Percentiles rank a stretch among this genome's conserved stretches.
These are phyloP conservation scores for Globodera rostochiensis DNA, from an alignment of 1,140 invertebrate genomes.

Conservation along the genomic window DNA sequence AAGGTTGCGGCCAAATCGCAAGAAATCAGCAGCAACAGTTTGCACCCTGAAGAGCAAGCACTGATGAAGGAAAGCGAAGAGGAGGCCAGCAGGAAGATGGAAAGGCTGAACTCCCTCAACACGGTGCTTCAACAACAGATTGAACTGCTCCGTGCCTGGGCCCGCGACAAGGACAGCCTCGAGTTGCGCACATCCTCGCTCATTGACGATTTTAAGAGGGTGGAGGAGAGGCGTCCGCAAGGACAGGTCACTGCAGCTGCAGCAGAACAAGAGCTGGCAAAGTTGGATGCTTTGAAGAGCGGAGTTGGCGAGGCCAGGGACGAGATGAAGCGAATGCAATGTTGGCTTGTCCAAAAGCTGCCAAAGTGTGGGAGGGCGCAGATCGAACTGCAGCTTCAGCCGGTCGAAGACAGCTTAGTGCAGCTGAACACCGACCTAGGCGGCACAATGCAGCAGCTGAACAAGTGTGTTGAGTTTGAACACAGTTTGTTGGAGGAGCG, in stretches of 20 bases:
- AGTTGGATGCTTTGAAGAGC: constrained; percentile 8
- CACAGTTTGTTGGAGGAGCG: constrained; percentile 8
- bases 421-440: constrained; percentile 9
- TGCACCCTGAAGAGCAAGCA: constrained; percentile 26
- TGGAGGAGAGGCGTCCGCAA: not conserved
- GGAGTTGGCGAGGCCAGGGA: constrained; percentile 9
- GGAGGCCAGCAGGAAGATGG: constrained; percentile 19
- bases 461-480: constrained; percentile 10
- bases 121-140: constrained; percentile 27
- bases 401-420: not conserved
- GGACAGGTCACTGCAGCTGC: not conserved
- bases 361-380: not conserved
- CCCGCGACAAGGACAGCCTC: constrained; percentile 10
- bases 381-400: constrained; percentile 6
- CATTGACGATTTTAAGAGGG: constrained; percentile 2
- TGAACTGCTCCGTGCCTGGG: constrained; percentile 20
- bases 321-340: not conserved
- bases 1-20: not conserved
- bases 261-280: constrained; percentile 22
- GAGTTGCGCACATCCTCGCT: constrained; percentile 12
- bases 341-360: not conserved
- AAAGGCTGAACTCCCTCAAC: constrained; percentile 11
- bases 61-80: constrained; percentile 5
- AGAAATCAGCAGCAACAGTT: not conserved
- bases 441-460: constrained; percentile 9